Conservation (phyloP, 2,113 vertebrate species). For the Bungarus multicinctus region DNA sequence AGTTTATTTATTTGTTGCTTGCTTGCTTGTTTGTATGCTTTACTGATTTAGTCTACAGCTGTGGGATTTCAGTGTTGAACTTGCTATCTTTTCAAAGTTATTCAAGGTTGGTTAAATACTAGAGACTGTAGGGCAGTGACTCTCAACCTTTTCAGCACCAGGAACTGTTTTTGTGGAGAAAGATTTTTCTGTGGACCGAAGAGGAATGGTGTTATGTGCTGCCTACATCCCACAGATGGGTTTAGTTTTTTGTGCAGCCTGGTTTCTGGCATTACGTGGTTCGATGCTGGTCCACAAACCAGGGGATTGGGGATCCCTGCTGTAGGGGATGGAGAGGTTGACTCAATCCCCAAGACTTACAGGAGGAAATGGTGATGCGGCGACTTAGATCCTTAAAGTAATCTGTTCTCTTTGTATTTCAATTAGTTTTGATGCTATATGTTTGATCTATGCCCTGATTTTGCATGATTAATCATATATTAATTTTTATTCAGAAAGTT, state of each 20-base stretch:
- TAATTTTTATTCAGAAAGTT: not conserved
- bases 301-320: not conserved
- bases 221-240: not conserved
- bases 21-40: not conserved
- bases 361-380: not conserved
- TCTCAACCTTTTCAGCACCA: not conserved
- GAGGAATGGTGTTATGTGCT: not conserved
- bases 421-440: not conserved
- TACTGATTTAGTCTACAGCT: not conserved
- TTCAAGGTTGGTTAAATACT: not conserved
- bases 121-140: not conserved
- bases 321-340: not conserved
- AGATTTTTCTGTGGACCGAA: not conserved
- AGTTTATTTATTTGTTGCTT: not conserved
- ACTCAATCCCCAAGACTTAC: not conserved
- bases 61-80: not conserved
- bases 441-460: not conserved
- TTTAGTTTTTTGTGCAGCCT: not conserved
- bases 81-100: not conserved
- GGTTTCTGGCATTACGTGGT: not conserved
- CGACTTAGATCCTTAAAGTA: not conserved
- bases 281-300: not conserved
- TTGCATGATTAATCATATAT: not conserved
- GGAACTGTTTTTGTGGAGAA: not conserved
- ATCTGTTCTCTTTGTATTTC: not conserved